These are phyloP conservation scores for Papilio elwesi DNA, from an alignment of 2,888 invertebrate genomes.

Conservation along the genomic window DNA sequence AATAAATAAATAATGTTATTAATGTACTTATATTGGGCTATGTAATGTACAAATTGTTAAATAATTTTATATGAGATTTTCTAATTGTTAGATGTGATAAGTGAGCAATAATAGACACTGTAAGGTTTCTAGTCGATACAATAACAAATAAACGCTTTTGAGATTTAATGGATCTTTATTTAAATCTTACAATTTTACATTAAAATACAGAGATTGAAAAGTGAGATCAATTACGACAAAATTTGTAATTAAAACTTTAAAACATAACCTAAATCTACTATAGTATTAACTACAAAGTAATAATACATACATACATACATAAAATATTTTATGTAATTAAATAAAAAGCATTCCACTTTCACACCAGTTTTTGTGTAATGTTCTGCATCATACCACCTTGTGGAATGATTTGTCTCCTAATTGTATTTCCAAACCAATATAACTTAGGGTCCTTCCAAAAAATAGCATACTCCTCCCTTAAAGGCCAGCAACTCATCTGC, in stretches of 20 bases:
- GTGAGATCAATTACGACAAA: constrained; percentile 13
- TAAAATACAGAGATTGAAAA: constrained; percentile 25
- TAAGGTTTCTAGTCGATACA: constrained; percentile 75
- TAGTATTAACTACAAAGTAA: neutral
- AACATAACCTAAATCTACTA: constrained; percentile 1
- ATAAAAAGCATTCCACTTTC: too few relatives aligned
- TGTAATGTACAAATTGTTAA: constrained; percentile 67
- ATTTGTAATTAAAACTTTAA: neutral
- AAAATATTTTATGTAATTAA: too few relatives aligned
- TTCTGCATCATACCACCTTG: too few relatives aligned
- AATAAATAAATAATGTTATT: constrained; percentile 65
- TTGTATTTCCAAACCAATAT: too few relatives aligned
- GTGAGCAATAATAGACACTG: constrained; percentile 60
- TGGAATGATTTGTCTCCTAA: too few relatives aligned
- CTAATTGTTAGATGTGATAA: constrained; percentile 54
- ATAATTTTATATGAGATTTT: constrained; percentile 67
- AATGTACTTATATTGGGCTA: constrained; percentile 64
- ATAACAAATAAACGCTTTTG: constrained; percentile 75
- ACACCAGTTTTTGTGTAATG: too few relatives aligned
- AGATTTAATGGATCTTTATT: constrained; percentile 50
- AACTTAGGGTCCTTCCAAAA: too few relatives aligned
- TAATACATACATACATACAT: too few relatives aligned
- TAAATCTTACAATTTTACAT: constrained; percentile 16
- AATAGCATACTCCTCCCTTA: too few relatives aligned
- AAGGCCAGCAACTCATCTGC: too few relatives aligned